Evolutionary conservation across 2,797 vertebrate genomes (phyloP), one percentile per base, ranked within the genome.

Genomic region (Squalus acanthias): DNA sequence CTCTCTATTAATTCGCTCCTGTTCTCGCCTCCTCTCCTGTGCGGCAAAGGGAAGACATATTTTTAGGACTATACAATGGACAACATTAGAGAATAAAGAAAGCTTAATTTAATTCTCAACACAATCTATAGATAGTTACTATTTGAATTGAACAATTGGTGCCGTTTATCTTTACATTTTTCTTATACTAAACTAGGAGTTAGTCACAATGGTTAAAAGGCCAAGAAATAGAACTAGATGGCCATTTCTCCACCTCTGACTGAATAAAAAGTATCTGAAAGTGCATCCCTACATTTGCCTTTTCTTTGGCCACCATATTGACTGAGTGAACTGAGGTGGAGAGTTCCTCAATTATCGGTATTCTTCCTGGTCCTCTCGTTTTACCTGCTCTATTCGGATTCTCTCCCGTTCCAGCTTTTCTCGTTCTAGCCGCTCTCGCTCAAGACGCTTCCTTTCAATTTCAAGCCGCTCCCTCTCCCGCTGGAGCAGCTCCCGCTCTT

Each of bases 1-100:
- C 97, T 99, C 99, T 0, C 99, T 97, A 76, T 99, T 98, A 97
- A 99, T 99, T 29, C 99, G 97, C 67, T 99, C 99, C 97, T 99
- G 99, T 46, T 99, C 99, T 0, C 98, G 98, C 0, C 99, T 97
- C 67, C 99, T 98, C 79, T 99, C 99, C 0, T 99, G 99, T 95
- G 24, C 5, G 26, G 50, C 29, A 63, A 4, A 17, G 4, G 50
- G 17, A 12, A 93, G 39, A 24, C 60, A 63, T 4, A 33, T 60
- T 53, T 74, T 95, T 95, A 72, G 24, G 39, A 46, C 33, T 33
- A 67, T 65, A 91, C 1, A 57, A 63, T 57, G 50, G 87, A 29
- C 26, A 89, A 60, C 13, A 92, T 7, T 33, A 79, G 74, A 60
- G 46, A 17, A 3, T 8, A 8, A 85, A 65, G 29, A 33, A 65